Evolutionary conservation across 64 coral and sea anemone genomes (phyloP), one percentile per base, ranked within the genome.

Genomic region (Trachythela sp.): DNA sequence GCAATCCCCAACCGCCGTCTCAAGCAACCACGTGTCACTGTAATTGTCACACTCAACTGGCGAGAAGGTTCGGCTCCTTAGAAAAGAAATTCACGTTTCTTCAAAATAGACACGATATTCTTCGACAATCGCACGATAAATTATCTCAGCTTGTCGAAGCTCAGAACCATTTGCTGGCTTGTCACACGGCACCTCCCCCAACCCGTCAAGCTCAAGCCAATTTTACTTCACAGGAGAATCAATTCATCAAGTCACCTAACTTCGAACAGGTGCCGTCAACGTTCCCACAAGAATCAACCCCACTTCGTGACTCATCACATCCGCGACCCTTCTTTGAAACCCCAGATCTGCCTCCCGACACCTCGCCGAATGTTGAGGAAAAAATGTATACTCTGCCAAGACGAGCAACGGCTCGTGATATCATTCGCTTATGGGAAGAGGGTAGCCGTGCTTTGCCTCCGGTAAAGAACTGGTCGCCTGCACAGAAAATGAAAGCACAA

Each of bases 401-500:
- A 36, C 76, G 93, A 58, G 96, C 94, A n/a, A 95, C 96, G 17
- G 96, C 93, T 3, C 92, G 87, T 77, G 96, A 99, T 36, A 94
- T 99, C 29, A 94, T 99, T 68, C 91, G 91, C 59, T 54, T 99
- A 13, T 99, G 96, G 96, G 96, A 99, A 38, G 59, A 91, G 70
- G 96, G 96, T 4, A 94, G 92, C 52, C 91, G 94, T 8, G 84
- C 94, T 13, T 93, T 99, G 32, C 96, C 96, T 8, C 96, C 96
- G 2, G 36, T 99, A 20, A 99, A 99, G 70, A 93, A 99, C 40
- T 99, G 96, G 96, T 93, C 96, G 26, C 96, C 96, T 9, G 94
- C 96, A 6, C 96, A 99, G 32, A 99, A 99, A 48, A 86, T 99
- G 0, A 94, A 93, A 58, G 93, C 92, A 32, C 96, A 99, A 84